Percentiles rank a stretch among this genome's conserved stretches.
These are phyloP conservation scores for Lagocephalus sceleratus DNA, from an alignment of 2,797 vertebrate species.

Conservation along the genomic window DNA sequence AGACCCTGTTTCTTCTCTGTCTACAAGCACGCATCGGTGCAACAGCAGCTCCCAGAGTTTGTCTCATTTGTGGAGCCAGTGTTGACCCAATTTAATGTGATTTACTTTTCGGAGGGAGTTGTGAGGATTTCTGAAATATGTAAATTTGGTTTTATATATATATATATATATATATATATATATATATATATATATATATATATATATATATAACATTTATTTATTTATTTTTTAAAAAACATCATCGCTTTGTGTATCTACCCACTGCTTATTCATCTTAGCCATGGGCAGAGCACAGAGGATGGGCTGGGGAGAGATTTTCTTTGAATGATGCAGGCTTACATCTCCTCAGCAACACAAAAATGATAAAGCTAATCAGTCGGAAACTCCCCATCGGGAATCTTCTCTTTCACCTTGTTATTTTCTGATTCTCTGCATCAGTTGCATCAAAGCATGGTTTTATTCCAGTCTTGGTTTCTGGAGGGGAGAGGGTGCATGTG, in stretches of 20 bases:
- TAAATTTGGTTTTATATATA: slow-evolving; percentile 20
- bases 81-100: slow-evolving; percentile 33
- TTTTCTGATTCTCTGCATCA: background rate
- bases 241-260: background rate
- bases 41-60: background rate
- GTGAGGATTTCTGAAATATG: slow-evolving; percentile 12
- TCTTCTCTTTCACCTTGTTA: background rate
- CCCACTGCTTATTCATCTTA: slow-evolving; percentile 1
- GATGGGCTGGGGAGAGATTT: slow-evolving; percentile 11
- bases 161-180: slow-evolving; percentile 16
- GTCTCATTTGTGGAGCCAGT: slow-evolving; percentile 7
- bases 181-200: slow-evolving; percentile 2
- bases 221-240: background rate
- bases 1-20: background rate
- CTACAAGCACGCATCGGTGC: slow-evolving; percentile 11
- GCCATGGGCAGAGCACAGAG: slow-evolving; percentile 16
- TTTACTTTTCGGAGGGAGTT: slow-evolving; percentile 5
- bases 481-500: slow-evolving; percentile 1
- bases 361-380: slow-evolving; percentile 1
- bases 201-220: background rate
- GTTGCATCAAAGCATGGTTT: background rate
- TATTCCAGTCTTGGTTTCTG: background rate
- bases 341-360: slow-evolving; percentile 12
- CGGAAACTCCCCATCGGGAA: background rate
- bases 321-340: slow-evolving; percentile 3